These are phyloP conservation scores for Caenorhabditis remanei DNA, from an alignment of 1,140 invertebrate genomes.

Conservation along the genomic window DNA sequence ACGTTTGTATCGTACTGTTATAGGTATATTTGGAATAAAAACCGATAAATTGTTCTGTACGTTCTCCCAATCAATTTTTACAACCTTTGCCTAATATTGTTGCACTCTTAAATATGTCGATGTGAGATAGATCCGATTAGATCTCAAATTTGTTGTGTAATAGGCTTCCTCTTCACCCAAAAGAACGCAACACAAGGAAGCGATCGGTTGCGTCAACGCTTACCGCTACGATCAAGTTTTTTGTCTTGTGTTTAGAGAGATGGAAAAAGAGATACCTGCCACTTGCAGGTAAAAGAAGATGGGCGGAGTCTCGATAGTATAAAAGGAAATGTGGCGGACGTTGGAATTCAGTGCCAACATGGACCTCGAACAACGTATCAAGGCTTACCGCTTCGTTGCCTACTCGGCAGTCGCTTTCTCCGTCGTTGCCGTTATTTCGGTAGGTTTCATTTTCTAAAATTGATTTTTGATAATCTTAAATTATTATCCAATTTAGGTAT, in stretches of 20 bases:
- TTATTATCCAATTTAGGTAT: conserved; percentile 43
- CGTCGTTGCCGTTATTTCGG: conserved; percentile 61
- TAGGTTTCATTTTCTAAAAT: no score
- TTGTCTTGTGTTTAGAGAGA: background rate
- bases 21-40: no score
- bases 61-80: no score
- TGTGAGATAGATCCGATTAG: conserved; percentile 18
- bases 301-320: background rate
- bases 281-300: background rate
- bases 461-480: no score
- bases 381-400: conserved; percentile 63
- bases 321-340: background rate
- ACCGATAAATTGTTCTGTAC: no score
- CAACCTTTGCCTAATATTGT: background rate
- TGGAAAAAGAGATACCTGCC: no score
- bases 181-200: background rate
- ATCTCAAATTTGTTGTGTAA: conserved; percentile 1
- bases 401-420: conserved; percentile 64
- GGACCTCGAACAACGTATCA: conserved; percentile 39
- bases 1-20: no score
- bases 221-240: conserved; percentile 5
- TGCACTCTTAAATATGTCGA: background rate
- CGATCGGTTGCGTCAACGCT: background rate
- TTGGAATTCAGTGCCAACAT: background rate
- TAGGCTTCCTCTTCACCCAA: background rate